These are phyloP conservation scores for Neolamprologus brichardi DNA, from an alignment of 2,113 vertebrate genomes.

Conservation along the genomic window DNA sequence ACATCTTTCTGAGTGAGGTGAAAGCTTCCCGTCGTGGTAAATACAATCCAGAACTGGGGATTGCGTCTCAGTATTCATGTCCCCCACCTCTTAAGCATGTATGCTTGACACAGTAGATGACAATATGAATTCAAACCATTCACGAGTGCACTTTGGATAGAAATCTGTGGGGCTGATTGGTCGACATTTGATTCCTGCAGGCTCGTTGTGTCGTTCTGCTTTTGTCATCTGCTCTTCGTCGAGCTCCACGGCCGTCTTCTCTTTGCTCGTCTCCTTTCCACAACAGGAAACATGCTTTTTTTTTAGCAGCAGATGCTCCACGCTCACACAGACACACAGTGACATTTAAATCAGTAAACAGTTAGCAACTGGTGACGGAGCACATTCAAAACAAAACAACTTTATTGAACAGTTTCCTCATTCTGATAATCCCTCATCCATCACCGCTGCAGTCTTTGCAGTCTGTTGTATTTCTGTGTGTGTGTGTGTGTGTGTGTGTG, in stretches of 20 bases:
- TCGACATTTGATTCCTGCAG: background rate
- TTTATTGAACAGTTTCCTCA: slow-evolving; percentile 51
- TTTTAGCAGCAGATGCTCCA: slow-evolving; percentile 41
- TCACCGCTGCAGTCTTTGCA: slow-evolving; percentile 11
- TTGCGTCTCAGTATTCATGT: background rate
- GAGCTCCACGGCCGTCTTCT: background rate
- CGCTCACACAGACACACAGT: background rate
- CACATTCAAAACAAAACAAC: slow-evolving; percentile 43
- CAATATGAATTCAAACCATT: background rate
- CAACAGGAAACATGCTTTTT: slow-evolving; percentile 12
- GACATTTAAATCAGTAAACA: slow-evolving; percentile 23
- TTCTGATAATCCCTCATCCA: slow-evolving; percentile 36
- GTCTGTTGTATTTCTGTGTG: background rate
- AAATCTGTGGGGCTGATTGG: background rate
- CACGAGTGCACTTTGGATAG: background rate
- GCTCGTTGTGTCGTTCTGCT: background rate
- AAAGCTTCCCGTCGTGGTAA: background rate
- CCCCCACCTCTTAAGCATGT: background rate
- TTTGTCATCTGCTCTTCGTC: background rate
- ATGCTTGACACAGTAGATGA: background rate
- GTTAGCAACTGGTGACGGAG: slow-evolving; percentile 34
- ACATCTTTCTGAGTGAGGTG: background rate
- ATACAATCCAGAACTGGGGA: background rate
- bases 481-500: background rate
- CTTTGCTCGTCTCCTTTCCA: background rate